Conservation (phyloP, 2,113 vertebrate genomes). For the Varanus komodoensis region DNA sequence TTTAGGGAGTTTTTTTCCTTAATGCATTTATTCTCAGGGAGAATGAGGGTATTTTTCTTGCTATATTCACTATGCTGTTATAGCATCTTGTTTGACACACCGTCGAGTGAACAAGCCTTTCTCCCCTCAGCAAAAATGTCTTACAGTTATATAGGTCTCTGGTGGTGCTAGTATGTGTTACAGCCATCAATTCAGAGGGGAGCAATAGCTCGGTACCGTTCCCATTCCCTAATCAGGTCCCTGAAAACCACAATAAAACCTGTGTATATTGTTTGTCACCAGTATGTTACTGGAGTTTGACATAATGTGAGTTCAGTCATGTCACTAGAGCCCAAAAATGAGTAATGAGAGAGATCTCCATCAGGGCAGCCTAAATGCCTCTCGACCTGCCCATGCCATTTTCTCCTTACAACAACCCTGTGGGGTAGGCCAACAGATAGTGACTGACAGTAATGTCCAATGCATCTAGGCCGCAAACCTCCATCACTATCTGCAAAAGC, state of each 20-base stretch:
- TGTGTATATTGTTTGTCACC: not conserved
- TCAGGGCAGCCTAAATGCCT: not conserved
- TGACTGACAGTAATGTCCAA: not conserved
- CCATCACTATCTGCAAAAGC: not conserved
- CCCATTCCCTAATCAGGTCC: not conserved
- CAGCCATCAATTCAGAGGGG: not conserved
- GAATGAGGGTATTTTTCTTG: not conserved
- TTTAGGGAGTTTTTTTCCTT: not conserved
- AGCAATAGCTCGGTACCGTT: not conserved
- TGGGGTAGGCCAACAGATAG: too few species aligned
- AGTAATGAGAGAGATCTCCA: not conserved
- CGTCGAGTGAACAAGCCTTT: not conserved
- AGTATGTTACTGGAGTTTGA: not conserved
- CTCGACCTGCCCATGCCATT: too few species aligned
- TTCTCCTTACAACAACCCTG: too few species aligned
- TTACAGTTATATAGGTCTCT: not conserved
- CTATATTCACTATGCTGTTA: not conserved
- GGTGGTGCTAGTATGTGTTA: not conserved
- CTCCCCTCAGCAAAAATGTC: not conserved
- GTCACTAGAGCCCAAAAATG: not conserved
- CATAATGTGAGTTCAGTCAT: not conserved
- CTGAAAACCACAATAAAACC: not conserved
- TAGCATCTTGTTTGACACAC: not conserved
- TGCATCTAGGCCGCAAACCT: not conserved
- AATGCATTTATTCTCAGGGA: not conserved